These are phyloP conservation scores for Spea hammondii DNA, from an alignment of 2,797 vertebrate genomes.

Conservation along the genomic window DNA sequence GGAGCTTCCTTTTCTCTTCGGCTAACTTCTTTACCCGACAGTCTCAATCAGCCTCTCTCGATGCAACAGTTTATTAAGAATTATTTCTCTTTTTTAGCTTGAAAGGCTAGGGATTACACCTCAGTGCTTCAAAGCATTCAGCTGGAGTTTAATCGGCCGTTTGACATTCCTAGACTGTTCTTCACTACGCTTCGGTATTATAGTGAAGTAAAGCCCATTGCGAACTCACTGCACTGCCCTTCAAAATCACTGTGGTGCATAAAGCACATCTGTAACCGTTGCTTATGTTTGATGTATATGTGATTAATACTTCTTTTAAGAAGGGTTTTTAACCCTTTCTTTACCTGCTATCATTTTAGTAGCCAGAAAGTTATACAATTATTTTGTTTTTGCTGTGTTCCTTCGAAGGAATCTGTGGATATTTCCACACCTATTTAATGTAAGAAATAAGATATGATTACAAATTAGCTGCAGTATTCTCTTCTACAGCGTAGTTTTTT, in stretches of 20 bases:
- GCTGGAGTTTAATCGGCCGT: slow-evolving; percentile 47
- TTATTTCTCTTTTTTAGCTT: slow-evolving; percentile 42
- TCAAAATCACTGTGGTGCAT: slow-evolving; percentile 38
- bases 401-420: no score
- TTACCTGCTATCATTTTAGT: background rate
- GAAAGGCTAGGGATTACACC: slow-evolving; percentile 49
- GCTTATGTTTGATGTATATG: slow-evolving; percentile 31
- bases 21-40: slow-evolving; percentile 13
- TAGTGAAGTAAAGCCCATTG: slow-evolving; percentile 44
- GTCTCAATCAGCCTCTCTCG: slow-evolving; percentile 37
- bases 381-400: no score
- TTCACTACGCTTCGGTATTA: slow-evolving; percentile 42
- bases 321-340: background rate
- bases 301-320: slow-evolving; percentile 34
- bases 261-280: slow-evolving; percentile 38
- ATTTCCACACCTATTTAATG: no score
- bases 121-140: slow-evolving; percentile 51
- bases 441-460: no score
- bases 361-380: no score
- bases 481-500: no score
- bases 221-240: slow-evolving; percentile 39
- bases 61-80: slow-evolving; percentile 52
- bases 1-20: background rate
- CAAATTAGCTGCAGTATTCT: no score
- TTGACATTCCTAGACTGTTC: slow-evolving; percentile 52